A percentile compares a stretch with the other conserved stretches of the same genome.
Conservation (phyloP, 2,113 vertebrate species). For the Ramphastos sulfuratus region DNA sequence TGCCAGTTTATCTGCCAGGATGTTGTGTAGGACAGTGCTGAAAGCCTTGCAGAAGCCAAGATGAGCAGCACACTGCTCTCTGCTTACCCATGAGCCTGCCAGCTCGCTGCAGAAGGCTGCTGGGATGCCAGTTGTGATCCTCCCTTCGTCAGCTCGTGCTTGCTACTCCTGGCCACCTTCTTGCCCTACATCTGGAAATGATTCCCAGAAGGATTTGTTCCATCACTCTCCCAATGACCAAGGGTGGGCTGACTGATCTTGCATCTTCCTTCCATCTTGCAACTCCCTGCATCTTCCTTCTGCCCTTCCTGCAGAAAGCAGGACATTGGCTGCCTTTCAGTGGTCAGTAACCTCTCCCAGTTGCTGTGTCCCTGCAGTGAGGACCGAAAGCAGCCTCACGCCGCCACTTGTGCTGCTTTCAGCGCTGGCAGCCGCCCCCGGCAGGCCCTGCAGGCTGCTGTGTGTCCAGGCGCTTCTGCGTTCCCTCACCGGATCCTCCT, state of each 20-base stretch:
- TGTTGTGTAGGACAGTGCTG: neutral
- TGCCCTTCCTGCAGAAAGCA: neutral
- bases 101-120: neutral
- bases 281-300: neutral
- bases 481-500: neutral
- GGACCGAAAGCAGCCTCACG: neutral
- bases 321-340: neutral
- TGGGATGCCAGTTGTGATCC: neutral
- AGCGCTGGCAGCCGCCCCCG: too few relatives aligned
- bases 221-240: neutral
- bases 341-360: accelerated
- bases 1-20: neutral
- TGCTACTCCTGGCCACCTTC: neutral
- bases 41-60: constrained; percentile 8
- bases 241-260: accelerated
- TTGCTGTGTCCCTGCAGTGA: neutral
- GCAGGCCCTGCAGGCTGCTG: neutral
- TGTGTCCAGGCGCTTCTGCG: neutral
- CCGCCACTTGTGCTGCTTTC: neutral
- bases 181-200: neutral
- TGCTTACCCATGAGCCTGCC: neutral
- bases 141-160: neutral
- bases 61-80: neutral
- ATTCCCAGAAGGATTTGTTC: neutral
- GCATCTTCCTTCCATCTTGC: neutral